Percentiles rank a stretch among this genome's conserved stretches.
phyloP scores from a whole-genome alignment of 2,113 vertebrate species.

The Asarcornis scutulata region DNA sequence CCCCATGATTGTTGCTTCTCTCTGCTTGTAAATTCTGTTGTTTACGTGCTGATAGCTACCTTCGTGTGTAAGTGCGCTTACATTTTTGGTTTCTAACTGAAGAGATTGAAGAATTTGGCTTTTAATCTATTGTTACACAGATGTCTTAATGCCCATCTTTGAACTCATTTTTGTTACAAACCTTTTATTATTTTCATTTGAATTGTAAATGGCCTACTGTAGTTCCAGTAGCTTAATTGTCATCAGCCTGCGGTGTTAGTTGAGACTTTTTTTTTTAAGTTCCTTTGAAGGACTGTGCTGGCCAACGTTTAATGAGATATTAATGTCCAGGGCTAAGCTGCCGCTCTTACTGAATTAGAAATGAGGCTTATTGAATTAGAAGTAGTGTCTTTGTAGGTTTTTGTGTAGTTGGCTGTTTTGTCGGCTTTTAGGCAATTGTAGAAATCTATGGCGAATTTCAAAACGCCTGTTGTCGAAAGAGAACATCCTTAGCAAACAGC shows the following conservation, averaged over 20 bases:
- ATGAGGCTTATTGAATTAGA: neutral
- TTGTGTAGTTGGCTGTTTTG: neutral
- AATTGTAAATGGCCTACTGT: neutral
- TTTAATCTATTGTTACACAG: neutral
- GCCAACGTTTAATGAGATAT: neutral
- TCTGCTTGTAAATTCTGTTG: neutral
- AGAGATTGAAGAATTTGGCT: neutral
- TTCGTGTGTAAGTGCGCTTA: neutral
- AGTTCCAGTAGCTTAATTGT: neutral
- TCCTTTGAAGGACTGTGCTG: neutral
- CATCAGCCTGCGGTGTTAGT: neutral
- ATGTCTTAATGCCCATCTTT: neutral
- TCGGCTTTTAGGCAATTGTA: neutral
- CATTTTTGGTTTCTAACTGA: neutral
- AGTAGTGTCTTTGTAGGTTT: neutral
- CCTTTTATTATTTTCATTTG: neutral
- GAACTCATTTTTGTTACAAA: neutral
- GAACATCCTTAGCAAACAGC: neutral
- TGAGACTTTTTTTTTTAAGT: neutral
- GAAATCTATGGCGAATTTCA: neutral
- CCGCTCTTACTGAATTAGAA: neutral
- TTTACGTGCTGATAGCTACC: neutral
- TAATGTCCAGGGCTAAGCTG: neutral
- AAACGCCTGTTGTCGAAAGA: neutral
- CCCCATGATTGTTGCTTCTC: neutral